Evolutionary conservation across 30 jellyfish, hydroid and myxozoan species (phyloP), one percentile per base, ranked within the genome.

Genomic region (Pelagia noctiluca): DNA sequence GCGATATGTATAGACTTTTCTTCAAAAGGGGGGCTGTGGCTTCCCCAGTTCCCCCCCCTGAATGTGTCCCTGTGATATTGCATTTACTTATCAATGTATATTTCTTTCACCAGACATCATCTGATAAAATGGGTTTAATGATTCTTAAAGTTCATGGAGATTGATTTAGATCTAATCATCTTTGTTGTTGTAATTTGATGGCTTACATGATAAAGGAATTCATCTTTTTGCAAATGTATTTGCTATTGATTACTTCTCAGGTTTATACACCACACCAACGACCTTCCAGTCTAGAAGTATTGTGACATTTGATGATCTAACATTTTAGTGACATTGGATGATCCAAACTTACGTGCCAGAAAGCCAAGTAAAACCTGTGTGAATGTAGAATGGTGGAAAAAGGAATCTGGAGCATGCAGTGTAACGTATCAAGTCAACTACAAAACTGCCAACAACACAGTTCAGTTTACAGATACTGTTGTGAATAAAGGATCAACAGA

Each of bases 331-430:
- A 4, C 12, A 10, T 52, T 52, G 2, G 26, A 5, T 19, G 26
- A 52, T 19, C 68, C 68, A 52, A 52, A 52, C 21, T 30, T 52
- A 3, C 12, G 26, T 52, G 68, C 68, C 21, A 30, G 68, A 10
- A 52, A 52, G 26, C 68, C 68, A 52, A 52, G 21, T 52, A 3
- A 8, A 52, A 10, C 68, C 68, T 52, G 68, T 19, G 68, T 52
- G 2, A 30, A 52, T 10, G 68, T 52, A 3, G 30, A 52, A 52
- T 52, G 68, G 68, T 30, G 21, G 68, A 52, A 52, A 19, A 52
- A 52, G 21, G 28, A 52, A 52, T 8, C 68, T 19, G 68, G 68
- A 3, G 30, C 21, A 3, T 52, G 68, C 68, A 52, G 26, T 52
- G 68, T 52, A 3, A 52, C 12, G 2, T 52, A 52, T 52, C 16